A percentile compares a stretch with the other conserved stretches of the same genome.
Evolutionary conservation across 1,140 invertebrate species (phyloP).

Genomic region (Lysiphlebus fabarum): DNA sequence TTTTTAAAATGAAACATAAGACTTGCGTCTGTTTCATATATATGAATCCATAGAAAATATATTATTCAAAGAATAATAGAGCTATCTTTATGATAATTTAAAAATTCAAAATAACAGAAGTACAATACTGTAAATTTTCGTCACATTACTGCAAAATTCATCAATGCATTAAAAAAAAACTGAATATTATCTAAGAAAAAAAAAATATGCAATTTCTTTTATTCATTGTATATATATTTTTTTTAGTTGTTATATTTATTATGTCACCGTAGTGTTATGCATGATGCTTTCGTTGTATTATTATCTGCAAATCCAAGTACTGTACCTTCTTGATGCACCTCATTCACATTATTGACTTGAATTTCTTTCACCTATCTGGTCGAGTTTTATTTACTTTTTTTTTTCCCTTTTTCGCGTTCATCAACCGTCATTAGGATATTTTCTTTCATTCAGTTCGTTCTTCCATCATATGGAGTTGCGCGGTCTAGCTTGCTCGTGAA

Average conservation of each 20-base stretch:
- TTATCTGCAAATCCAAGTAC: background rate
- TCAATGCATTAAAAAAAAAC: background rate
- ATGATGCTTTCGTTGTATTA: no score
- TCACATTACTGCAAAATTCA: constrained; percentile 4
- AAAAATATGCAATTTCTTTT: background rate
- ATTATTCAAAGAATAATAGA: no score
- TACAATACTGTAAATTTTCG: constrained; percentile 6
- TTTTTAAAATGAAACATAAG: no score
- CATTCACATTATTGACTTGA: background rate
- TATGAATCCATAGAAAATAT: no score
- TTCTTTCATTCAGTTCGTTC: constrained; percentile 11
- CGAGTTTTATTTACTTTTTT: constrained; percentile 4
- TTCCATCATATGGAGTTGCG: constrained; percentile 9
- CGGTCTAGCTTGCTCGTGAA: constrained; percentile 8
- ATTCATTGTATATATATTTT: background rate
- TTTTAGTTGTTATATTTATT: no score
- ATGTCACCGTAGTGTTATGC: no score
- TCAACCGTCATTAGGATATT: constrained; percentile 1
- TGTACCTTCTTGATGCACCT: constrained; percentile 7
- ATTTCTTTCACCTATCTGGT: background rate
- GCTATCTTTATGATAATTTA: background rate
- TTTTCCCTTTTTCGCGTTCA: background rate
- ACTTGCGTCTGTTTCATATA: no score
- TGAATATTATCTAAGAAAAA: constrained; percentile 1
- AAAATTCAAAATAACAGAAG: constrained; percentile 7